Conservation (phyloP, 2,888 invertebrate genomes). For the Drosophila meridionalis region DNA sequence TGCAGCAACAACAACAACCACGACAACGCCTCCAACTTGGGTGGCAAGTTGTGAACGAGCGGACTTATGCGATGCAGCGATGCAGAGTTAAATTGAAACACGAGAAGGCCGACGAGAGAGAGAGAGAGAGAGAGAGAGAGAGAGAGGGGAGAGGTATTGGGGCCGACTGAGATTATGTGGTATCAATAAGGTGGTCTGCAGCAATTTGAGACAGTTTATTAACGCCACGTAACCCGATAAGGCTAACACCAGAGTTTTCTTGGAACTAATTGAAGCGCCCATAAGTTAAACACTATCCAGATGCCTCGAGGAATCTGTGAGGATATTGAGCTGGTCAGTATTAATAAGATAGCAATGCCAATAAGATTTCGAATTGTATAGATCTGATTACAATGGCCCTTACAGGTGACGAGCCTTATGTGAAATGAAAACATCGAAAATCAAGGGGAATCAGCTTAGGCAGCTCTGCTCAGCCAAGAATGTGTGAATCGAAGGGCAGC, state of each 20-base stretch:
- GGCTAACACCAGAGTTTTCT: slow-evolving; percentile 34
- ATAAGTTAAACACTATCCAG: not conserved
- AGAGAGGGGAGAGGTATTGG: not conserved
- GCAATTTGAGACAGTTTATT: slow-evolving; percentile 42
- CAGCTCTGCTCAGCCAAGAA: slow-evolving; percentile 28
- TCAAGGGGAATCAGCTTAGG: slow-evolving; percentile 43
- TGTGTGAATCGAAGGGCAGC: slow-evolving; percentile 58
- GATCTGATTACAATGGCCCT: not conserved
- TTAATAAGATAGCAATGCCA: not conserved
- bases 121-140: not conserved
- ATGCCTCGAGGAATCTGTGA: not conserved
- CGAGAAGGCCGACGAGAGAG: slow-evolving; percentile 40
- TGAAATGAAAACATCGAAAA: slow-evolving; percentile 36
- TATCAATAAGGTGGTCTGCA: slow-evolving; percentile 46
- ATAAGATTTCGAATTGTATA: not conserved
- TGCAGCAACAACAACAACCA: slow-evolving; percentile 24
- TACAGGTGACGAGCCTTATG: slow-evolving; percentile 1
- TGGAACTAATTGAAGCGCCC: slow-evolving; percentile 12
- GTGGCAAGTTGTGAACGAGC: slow-evolving; percentile 74
- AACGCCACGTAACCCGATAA: slow-evolving; percentile 46
- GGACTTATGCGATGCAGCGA: slow-evolving; percentile 71
- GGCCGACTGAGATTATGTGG: slow-evolving; percentile 33
- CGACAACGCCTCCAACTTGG: slow-evolving; percentile 55
- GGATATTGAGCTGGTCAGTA: slow-evolving; percentile 17
- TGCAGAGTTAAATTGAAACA: slow-evolving; percentile 73